Evolutionary conservation across 2,797 vertebrate genomes (phyloP), one percentile per base, ranked within the genome.

Genomic region (Peromyscus eremicus): DNA sequence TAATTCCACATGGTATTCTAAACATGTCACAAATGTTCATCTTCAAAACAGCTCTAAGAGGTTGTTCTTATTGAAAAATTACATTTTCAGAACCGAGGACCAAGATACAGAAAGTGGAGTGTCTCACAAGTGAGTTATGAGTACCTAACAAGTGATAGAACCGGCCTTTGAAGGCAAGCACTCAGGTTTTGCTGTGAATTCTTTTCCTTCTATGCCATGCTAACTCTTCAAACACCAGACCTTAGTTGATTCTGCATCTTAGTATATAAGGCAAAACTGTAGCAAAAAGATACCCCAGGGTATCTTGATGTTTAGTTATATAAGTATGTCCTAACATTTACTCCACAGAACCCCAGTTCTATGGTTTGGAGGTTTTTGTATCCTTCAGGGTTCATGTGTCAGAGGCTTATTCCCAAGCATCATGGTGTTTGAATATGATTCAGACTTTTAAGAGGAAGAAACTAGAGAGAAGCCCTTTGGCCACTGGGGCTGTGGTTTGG

Each of bases 261-360:
- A n/a, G 37, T 49, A 16, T 29, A 46, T 29, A 55, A 34, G 29
- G 21, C 60, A 81, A 93, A 86, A 71, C 66, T 60, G n/a, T 32
- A 87, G 23, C 2, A 37, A 52, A 37, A 32, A 32, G 8, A 66
- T 73, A 55, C 8, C 5, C 86, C 5, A 57, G 37, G 43, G 23
- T 84, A 52, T 70, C 19, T 40, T 93, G 64, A 37, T 57, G 40
- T 87, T 92, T 83, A 95, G 37, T 85, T 96, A 83, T 27, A 66
- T 93, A 87, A 80, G 82, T 23, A 8, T 82, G 4, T 91, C 84
- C 60, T 80, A 79, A 79, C 11, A 25, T 55, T 68, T 60, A 82
- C 16, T 57, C 46, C 19, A 13, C 7, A 88, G 46, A 89, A 91
- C 3, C 46, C 64, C 14, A 11, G 17, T 46, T 23, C 4, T 46